phyloP scores from a whole-genome alignment of 2,888 invertebrate genomes.

The Pegoplata infirma region DNA sequence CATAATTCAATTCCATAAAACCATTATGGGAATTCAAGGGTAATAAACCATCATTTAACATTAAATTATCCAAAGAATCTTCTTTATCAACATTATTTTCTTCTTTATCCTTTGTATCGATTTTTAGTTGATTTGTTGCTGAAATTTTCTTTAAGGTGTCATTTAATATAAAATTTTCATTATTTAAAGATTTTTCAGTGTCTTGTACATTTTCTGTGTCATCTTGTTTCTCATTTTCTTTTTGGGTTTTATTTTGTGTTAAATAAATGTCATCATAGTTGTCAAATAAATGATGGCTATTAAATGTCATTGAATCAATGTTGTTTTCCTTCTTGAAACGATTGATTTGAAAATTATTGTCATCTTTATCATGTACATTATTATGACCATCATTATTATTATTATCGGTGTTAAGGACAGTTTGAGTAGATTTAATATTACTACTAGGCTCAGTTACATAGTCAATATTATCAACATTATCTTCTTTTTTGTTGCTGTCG shows the following conservation, averaged over 20 bases:
- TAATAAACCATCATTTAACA: constrained; percentile 74
- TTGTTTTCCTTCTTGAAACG: constrained; percentile 59
- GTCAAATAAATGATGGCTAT: constrained; percentile 74
- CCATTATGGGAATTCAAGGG: constrained; percentile 63
- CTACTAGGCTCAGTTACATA: constrained; percentile 48
- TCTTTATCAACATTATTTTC: constrained; percentile 24
- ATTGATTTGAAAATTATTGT: constrained; percentile 74
- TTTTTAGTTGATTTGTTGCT: too few species aligned
- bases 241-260: constrained; percentile 45
- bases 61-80: constrained; percentile 70
- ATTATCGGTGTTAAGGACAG: constrained; percentile 4
- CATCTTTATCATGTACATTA: constrained; percentile 70
- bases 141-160: constrained; percentile 5
- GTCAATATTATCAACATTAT: background rate
- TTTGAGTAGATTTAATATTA: constrained; percentile 33
- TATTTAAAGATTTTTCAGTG: background rate
- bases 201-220: constrained; percentile 34
- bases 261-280: constrained; percentile 68
- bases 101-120: constrained; percentile 31
- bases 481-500: too few species aligned
- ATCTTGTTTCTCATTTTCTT: constrained; percentile 8
- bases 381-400: constrained; percentile 68
- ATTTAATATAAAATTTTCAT: constrained; percentile 9
- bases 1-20: constrained; percentile 53
- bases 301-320: constrained; percentile 69